Evolutionary conservation across 1,140 invertebrate species (phyloP).

Genomic region (Drosophila mayri): DNA sequence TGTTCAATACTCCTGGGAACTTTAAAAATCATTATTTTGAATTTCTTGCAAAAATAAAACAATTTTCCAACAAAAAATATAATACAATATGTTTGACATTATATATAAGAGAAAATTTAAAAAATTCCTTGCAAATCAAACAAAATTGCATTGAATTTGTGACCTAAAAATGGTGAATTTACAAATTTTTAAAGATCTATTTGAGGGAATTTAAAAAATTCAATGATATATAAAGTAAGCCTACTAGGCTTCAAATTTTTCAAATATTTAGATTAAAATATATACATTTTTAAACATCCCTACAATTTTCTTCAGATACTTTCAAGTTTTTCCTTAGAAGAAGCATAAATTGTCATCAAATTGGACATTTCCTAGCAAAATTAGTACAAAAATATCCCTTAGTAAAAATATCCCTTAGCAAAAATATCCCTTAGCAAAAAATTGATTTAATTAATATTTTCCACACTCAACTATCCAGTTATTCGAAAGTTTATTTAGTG

Average conservation of each 20-base stretch:
- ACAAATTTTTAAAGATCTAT: too few relatives aligned
- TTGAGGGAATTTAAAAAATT: too few relatives aligned
- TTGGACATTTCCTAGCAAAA: not conserved
- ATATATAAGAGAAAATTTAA: too few relatives aligned
- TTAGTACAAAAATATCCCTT: not conserved
- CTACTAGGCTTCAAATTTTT: too few relatives aligned
- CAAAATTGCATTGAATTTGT: too few relatives aligned
- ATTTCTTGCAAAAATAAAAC: not conserved
- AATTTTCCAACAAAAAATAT: too few relatives aligned
- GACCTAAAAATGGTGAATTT: too few relatives aligned
- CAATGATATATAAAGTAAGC: too few relatives aligned
- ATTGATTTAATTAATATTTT: constrained; percentile 1
- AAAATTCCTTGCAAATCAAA: too few relatives aligned
- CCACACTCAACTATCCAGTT: constrained; percentile 10
- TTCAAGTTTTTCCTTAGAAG: not conserved
- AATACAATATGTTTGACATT: too few relatives aligned
- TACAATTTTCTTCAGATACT: not conserved
- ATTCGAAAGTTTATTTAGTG: constrained; percentile 27
- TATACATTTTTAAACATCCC: too few relatives aligned
- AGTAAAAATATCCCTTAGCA: not conserved
- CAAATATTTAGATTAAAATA: not conserved
- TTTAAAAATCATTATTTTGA: not conserved
- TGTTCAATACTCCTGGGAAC: not conserved
- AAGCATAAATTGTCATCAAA: not conserved
- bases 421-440: not conserved